Evolutionary conservation across 2,797 vertebrate species (phyloP), one percentile per base, ranked within the genome.

Genomic region (Protonibea diacanthus): DNA sequence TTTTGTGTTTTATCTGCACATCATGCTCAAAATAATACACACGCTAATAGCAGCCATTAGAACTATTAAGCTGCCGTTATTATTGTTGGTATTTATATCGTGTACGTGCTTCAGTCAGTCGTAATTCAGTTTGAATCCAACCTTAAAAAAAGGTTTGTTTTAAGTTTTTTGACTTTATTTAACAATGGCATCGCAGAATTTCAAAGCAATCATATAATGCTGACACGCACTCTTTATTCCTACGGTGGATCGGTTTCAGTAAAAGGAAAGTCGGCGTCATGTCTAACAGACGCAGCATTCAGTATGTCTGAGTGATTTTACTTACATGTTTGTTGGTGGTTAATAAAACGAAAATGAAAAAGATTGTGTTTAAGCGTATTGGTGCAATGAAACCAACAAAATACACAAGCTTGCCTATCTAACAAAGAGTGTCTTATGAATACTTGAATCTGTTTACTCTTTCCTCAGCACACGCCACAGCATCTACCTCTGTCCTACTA

Each of bases 41-140:
- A 91, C 76, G 83, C 69, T 93, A 94, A 93, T 93, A 78, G 81
- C 80, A 59, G 80, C 84, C 80, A 95, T 95, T 94, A 94, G 40
- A 83, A 84, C 82, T 82, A 89, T 90, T 93, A 93, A 86, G 80
- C 85, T 72, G 76, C 69, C 44, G 59, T 87, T 92, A 92, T 93
- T 93, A 90, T 91, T 92, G 87, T 87, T 88, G 90, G 79, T 91
- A 87, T 91, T 89, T 89, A 89, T 90, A 86, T 87, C 64, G 67
- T 60, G 75, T 85, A 76, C 71, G 76, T 78, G 86, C 80, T 86
- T 89, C 83, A 88, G 85, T 89, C 85, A 74, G 63, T 48, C 38
- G 62, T 88, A 89, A 91, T 84, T 86, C 66, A 56, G 0, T 83
- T 88, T 75, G 77, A 89, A 84, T 85, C 75, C 75, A 77, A 85